Base-by-base conservation (phyloP, 2,113 vertebrate genomes). In the Chlamydotis undulata region DNA sequence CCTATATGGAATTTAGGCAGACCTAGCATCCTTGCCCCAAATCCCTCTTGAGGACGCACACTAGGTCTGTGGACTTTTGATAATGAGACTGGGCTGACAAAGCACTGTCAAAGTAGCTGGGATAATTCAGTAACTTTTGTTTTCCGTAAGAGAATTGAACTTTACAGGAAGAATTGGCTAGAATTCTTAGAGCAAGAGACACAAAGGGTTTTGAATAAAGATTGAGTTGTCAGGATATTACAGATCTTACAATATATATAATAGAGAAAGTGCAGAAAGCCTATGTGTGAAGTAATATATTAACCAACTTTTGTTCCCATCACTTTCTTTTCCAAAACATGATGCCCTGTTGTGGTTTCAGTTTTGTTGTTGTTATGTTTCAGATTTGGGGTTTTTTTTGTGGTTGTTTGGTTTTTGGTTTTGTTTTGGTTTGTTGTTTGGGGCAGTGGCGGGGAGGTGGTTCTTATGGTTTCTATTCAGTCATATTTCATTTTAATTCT, bases 401-500 rank as follows among this genome's bases (percentile, higher is more conserved):
- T 43, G 41, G 41, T 67, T n/a, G 16, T 24, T 39, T 73, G 41
- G 14, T n/a, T 75, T 47, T 15, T 33, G 29, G 12, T 43, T 23
- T 67, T 53, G 12, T 37, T 61, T 53, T 19, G 2, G 23, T 8
- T 17, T n/a, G 17, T 43, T 43, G 24, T 69, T 69, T 39, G 7
- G 31, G 12, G 10, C 19, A 9, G 4, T 6, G 23, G 21, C 6
- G 9, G 12, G 37, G 10, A 6, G 3, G 3, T 26, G 11, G 5
- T 55, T 90, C 26, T 81, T 26, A 56, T 7, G 3, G 5, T 77
- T 93, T 82, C 45, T 82, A 22, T 86, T 83, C 3, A 63, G 7
- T 28, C 26, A 13, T 47, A 12, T 33, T 90, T 69, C 57, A 43
- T 45, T 89, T 52, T 73, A 65, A 31, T 79, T 79, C 31, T 57